A percentile compares a stretch with the other conserved stretches of the same genome.
Conservation (phyloP, 1,140 invertebrate genomes). For the Cydia strobilella region DNA sequence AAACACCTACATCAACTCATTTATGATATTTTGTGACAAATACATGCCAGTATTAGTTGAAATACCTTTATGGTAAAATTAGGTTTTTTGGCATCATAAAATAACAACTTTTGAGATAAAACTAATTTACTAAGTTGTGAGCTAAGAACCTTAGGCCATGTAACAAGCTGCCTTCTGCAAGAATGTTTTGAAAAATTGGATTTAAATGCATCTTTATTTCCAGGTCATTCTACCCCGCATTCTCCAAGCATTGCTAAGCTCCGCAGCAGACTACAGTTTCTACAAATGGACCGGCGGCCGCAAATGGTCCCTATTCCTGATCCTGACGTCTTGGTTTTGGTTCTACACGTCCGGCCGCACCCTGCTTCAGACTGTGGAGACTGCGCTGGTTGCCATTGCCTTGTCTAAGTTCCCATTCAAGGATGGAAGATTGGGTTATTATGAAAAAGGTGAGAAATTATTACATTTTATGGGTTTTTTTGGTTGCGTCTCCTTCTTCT, state of each 20-base stretch:
- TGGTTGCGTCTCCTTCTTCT: too few species aligned
- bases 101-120: too few species aligned
- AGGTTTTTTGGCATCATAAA: too few species aligned
- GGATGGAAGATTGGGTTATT: slow-evolving; percentile 59
- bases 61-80: too few species aligned
- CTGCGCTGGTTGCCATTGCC: slow-evolving; percentile 88
- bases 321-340: slow-evolving; percentile 91
- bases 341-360: slow-evolving; percentile 93
- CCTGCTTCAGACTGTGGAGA: slow-evolving; percentile 92
- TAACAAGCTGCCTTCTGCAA: too few species aligned
- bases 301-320: slow-evolving; percentile 84
- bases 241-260: slow-evolving; percentile 88
- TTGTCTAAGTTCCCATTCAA: slow-evolving; percentile 91
- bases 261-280: slow-evolving; percentile 88
- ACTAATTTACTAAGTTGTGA: too few species aligned
- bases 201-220: slow-evolving; percentile 44
- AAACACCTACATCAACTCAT: too few species aligned
- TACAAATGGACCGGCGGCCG: slow-evolving; percentile 84
- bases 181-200: background rate
- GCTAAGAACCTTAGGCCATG: too few species aligned
- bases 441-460: slow-evolving; percentile 76
- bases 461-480: too few species aligned
- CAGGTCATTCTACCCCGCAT: slow-evolving; percentile 87
- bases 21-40: too few species aligned
- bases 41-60: too few species aligned